Base-by-base conservation (phyloP, 35 echinoderm and acorn worm species). In the Lytechinus pictus region DNA sequence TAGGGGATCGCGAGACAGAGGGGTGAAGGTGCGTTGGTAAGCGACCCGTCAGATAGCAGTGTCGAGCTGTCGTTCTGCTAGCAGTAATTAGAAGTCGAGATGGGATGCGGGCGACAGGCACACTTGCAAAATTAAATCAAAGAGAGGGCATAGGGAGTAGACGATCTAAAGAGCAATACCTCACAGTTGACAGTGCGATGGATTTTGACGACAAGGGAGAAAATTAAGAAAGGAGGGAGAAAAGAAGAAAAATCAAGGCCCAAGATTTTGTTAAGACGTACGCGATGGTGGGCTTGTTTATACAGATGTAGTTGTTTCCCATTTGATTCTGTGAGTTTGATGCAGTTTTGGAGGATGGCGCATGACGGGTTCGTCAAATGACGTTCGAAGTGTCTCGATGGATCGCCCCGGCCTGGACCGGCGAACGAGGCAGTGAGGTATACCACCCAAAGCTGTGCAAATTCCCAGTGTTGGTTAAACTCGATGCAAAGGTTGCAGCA, bases 291-390 rank as follows among this genome's bases (percentile, higher is more conserved):
- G 29, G 53, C 16, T 24, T 93, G 92, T 93, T 93, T 93, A 93
- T 93, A 55, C 92, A 93, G 92, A 93, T 57, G 92, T 93, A 93
- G 92, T 93, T 55, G 92, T 93, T 93, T 93, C 92, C 92, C 92
- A 10, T 93, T 93, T 93, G 92, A 93, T 93, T 93, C 55, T 93
- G 29, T 24, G 92, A 57, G 92, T 93, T 93, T 93, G 92, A 93
- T 93, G 92, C 27, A 93, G 92, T 93, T 55, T 44, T 5, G 53
- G 92, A 90, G 88, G 14, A 53, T 93, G 92, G 92, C 92, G 53
- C 92, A 93, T 93, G 92, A 93, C 92, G 92, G 92, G 92, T 55
- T 54, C 52, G 92, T 55, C 11, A 21, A 27, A 93, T 93, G 92
- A 55, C 55, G 55, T 33, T 55, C 54, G 54, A 54, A 90, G 88